phyloP scores from a whole-genome alignment of 2,113 vertebrate species.

The Pogonocichla stellata region DNA sequence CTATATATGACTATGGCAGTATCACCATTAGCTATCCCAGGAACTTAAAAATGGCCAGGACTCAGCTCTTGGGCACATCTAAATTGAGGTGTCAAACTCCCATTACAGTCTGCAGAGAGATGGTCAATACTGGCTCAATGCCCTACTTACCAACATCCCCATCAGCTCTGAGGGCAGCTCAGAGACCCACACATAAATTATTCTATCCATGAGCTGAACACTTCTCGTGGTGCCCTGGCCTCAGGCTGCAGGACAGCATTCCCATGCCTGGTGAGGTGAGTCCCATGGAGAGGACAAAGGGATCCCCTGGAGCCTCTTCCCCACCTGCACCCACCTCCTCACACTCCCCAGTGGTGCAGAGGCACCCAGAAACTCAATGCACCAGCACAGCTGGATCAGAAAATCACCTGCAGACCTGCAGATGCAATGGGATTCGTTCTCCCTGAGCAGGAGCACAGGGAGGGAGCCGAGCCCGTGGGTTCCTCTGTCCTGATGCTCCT shows the following conservation, averaged over 20 bases:
- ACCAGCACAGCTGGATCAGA: neutral
- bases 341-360: rapidly evolving
- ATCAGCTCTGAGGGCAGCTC: neutral
- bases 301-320: neutral
- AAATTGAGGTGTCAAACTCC: neutral
- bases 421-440: neutral
- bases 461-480: neutral
- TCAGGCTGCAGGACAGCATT: neutral
- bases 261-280: neutral
- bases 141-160: neutral
- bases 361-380: neutral
- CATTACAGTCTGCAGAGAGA: neutral
- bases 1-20: neutral
- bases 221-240: rapidly evolving
- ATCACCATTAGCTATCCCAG: neutral
- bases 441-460: neutral
- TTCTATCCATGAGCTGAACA: neutral
- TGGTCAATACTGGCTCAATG: neutral
- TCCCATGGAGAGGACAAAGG: neutral
- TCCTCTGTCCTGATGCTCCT: neutral
- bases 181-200: rapidly evolving
- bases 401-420: neutral
- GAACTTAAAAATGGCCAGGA: neutral
- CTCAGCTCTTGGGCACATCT: neutral
- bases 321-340: neutral